Evolutionary conservation across 1,140 invertebrate species (phyloP).

Genomic region (Drosophila carrolli): DNA sequence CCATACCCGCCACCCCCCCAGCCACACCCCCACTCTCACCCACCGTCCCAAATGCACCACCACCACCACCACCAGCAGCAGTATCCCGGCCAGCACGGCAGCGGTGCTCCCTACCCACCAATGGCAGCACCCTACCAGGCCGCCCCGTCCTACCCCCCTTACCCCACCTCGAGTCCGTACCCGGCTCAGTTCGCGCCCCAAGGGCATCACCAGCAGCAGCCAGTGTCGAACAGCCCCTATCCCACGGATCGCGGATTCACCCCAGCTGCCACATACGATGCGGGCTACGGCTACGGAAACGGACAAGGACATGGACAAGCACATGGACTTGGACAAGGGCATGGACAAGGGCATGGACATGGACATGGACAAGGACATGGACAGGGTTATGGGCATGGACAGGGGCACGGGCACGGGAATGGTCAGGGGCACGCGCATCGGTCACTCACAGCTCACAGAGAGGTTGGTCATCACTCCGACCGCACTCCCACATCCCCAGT

Average conservation of each 20-base stretch:
- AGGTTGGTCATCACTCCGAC: conserved; percentile 58
- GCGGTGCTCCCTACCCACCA: conserved; percentile 38
- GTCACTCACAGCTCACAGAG: conserved; percentile 58
- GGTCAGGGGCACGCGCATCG: conserved; percentile 63
- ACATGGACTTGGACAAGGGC: neutral
- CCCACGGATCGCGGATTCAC: conserved; percentile 53
- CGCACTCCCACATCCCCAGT: neutral
- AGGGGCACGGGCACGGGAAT: conserved; percentile 55
- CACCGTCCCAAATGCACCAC: conserved; percentile 8
- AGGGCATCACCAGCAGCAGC: conserved; percentile 28
- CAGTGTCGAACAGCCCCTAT: conserved; percentile 50
- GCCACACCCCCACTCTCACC: conserved; percentile 15
- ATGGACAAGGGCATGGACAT: neutral
- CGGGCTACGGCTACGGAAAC: conserved; percentile 30
- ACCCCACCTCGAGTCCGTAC: conserved; percentile 21
- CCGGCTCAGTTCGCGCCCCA: conserved; percentile 15
- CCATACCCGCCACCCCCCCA: conserved; percentile 49
- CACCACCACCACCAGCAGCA: conserved; percentile 13
- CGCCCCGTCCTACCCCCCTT: conserved; percentile 34
- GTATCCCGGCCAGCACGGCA: neutral
- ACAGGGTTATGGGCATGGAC: conserved; percentile 19
- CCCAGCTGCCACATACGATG: conserved; percentile 50
- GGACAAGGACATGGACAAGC: conserved; percentile 40
- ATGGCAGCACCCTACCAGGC: conserved; percentile 52
- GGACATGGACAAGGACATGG: conserved; percentile 29